phyloP scores from a whole-genome alignment of 2,888 invertebrate genomes.

The Lathronympha strigana region DNA sequence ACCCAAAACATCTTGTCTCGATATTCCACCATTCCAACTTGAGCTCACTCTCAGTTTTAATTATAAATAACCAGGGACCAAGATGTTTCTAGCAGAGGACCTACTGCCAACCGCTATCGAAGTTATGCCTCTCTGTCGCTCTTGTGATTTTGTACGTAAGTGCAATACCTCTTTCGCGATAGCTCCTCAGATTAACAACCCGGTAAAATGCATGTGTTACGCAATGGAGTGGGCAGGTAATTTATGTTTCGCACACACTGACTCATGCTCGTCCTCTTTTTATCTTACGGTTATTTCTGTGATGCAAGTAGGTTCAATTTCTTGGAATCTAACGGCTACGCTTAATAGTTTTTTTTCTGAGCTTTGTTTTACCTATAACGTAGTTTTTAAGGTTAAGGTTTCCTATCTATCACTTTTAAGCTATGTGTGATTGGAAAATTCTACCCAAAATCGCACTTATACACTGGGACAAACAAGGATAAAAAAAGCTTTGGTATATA shows the following conservation, averaged over 20 bases:
- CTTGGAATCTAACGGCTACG: slow-evolving; percentile 17
- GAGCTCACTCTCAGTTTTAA: not conserved
- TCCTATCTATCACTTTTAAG: not conserved
- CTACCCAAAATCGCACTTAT: not conserved
- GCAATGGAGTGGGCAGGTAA: slow-evolving; percentile 42
- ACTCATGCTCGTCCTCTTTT: slow-evolving; percentile 38
- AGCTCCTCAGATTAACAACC: slow-evolving; percentile 2
- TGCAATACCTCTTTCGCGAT: not conserved
- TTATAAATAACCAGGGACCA: not conserved
- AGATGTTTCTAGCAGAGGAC: too few species aligned
- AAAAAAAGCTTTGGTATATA: not conserved
- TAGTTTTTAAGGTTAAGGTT: too few species aligned
- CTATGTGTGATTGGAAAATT: not conserved
- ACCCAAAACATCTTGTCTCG: slow-evolving; percentile 1
- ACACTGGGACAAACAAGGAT: not conserved
- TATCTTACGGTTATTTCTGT: slow-evolving; percentile 37
- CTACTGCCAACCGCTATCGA: too few species aligned
- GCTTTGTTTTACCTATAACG: not conserved
- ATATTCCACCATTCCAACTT: not conserved
- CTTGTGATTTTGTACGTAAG: too few species aligned
- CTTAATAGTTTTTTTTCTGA: not conserved
- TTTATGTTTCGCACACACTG: slow-evolving; percentile 40
- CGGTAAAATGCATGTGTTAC: slow-evolving; percentile 32
- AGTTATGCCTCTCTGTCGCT: too few species aligned
- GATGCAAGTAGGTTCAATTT: slow-evolving; percentile 19